phyloP scores from a whole-genome alignment of 2,888 invertebrate species.

The Mythimna lalbum region DNA sequence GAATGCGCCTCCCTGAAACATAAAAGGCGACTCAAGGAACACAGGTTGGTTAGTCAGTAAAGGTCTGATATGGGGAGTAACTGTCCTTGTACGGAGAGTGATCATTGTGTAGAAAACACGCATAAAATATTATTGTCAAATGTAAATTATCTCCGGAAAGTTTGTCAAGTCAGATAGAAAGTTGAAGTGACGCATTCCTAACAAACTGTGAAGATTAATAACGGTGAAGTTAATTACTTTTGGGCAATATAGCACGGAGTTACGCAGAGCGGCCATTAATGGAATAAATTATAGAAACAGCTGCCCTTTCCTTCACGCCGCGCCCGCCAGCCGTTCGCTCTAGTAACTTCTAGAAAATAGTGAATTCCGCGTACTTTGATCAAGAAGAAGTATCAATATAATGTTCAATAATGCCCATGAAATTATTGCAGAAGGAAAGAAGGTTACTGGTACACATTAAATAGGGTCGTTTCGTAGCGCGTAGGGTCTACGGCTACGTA shows the following conservation, averaged over 20 bases:
- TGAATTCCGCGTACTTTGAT: not conserved
- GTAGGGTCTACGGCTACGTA: conserved; percentile 12
- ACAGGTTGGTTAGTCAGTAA: too few relatives aligned
- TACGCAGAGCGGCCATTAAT: conserved; percentile 66
- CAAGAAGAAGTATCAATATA: not conserved
- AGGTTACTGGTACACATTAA: not conserved
- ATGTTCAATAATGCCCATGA: conserved; percentile 3
- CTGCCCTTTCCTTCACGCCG: conserved; percentile 25
- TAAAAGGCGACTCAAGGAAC: too few relatives aligned
- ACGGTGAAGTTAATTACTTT: conserved; percentile 76
- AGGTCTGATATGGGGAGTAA: too few relatives aligned
- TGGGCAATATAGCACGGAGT: conserved; percentile 66
- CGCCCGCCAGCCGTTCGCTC: conserved; percentile 5
- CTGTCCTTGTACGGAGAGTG: not conserved
- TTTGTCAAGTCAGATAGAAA: conserved; percentile 58
- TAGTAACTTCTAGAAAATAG: conserved; percentile 3
- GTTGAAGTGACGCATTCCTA: conserved; percentile 65
- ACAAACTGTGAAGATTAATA: conserved; percentile 75
- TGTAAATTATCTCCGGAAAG: conserved; percentile 54
- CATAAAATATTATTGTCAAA: conserved; percentile 28
- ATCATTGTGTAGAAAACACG: conserved; percentile 16
- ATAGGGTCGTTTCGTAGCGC: conserved; percentile 5
- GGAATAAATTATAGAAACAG: conserved; percentile 72
- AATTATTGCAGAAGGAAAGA: not conserved
- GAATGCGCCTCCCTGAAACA: too few relatives aligned